phyloP scores from a whole-genome alignment of 2,113 vertebrate genomes.

The Macquaria australasica region DNA sequence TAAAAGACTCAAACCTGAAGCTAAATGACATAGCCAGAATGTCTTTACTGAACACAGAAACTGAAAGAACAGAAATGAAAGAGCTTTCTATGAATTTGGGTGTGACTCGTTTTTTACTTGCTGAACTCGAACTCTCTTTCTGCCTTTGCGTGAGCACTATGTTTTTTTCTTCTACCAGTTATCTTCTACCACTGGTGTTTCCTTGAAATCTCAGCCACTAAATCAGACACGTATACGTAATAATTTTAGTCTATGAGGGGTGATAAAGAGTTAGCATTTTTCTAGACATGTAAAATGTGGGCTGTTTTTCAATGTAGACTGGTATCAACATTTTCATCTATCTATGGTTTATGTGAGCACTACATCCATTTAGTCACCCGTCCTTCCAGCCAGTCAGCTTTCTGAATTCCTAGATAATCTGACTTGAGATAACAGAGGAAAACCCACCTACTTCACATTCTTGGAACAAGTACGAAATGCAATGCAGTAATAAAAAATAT shows the following conservation, averaged over 20 bases:
- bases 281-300: not conserved
- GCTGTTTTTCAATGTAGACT: not conserved
- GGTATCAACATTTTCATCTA: not conserved
- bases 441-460: constrained; percentile 44
- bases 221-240: not conserved
- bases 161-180: not conserved
- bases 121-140: not conserved
- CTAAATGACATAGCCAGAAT: not conserved
- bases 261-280: too few relatives aligned
- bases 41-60: not conserved
- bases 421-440: constrained; percentile 29
- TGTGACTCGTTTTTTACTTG: not conserved
- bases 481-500: constrained; percentile 12
- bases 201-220: not conserved
- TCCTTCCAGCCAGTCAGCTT: not conserved
- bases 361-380: too few relatives aligned
- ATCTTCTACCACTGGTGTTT: not conserved
- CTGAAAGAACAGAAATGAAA: not conserved
- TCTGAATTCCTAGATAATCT: constrained; percentile 41
- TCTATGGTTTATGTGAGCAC: not conserved
- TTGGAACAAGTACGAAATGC: constrained; percentile 33
- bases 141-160: not conserved
- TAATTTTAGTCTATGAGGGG: not conserved
- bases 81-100: not conserved
- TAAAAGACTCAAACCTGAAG: constrained; percentile 42